Evolutionary conservation across 92 coral and sea anemone species (phyloP), one percentile per base, ranked within the genome.

Genomic region (Nematostella vectensis): DNA sequence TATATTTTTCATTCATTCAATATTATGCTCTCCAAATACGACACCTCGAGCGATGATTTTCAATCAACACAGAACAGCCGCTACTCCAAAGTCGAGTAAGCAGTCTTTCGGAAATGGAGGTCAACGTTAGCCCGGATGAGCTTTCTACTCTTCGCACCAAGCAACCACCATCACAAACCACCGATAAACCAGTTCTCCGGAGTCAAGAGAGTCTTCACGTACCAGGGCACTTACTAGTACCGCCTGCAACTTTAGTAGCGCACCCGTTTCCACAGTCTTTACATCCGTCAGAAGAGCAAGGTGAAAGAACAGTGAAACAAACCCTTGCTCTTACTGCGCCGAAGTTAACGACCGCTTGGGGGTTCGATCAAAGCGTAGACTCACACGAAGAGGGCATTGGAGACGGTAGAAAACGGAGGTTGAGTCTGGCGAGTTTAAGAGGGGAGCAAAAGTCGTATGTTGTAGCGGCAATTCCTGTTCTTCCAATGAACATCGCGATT

Each of bases 221-320:
- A 3, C 83, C 89, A 0, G 71, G 89, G n/a, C 89, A 82, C 54
- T 62, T 76, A 44, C 55, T 82, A 2, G 20, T 82, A 4, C 83
- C 89, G 6, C 71, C 61, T 9, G 79, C 74, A 1, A 44, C 83
- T 0, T 67, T 82, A 9, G 67, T 82, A 3, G 75, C 78, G 16
- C 89, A 76, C 33, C 83, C 89, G 0, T 76, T 38, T 30, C 79
- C 89, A 3, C 65, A 55, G 1, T 51, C 79, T 0, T 70, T 82
- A 2, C 89, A 76, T 61, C 83, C 83, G 0, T 55, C 58, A 25
- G 76, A 70, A 42, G 67, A 71, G 11, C 85, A 72, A 28, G 79
- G 65, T 17, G 67, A 66, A 11, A 48, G 31, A 26, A 63, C 78
- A 11, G 40, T 82, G 1, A 11, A 22, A 19, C 9, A 22, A 4